Percentiles rank a stretch among this genome's conserved stretches.
These are phyloP conservation scores for Cydia pomonella DNA, from an alignment of 1,140 invertebrate genomes.

Conservation along the genomic window DNA sequence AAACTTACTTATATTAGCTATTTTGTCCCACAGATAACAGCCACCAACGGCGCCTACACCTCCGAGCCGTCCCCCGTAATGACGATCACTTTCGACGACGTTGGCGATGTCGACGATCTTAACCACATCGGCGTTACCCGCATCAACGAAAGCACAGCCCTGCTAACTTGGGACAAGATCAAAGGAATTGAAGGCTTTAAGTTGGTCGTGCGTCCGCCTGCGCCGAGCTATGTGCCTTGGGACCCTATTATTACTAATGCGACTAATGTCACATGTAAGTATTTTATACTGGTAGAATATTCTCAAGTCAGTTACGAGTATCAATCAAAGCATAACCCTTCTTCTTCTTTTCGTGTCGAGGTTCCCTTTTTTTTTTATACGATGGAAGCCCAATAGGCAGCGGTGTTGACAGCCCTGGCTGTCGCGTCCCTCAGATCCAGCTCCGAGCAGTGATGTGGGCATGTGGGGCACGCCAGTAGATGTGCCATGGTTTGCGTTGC, in stretches of 20 bases:
- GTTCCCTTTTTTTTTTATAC: no score
- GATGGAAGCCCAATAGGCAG: no score
- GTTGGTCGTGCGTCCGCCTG: conserved; percentile 76
- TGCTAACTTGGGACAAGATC: conserved; percentile 83
- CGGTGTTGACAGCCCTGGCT: no score
- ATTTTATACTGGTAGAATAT: conserved; percentile 42
- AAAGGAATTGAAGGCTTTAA: conserved; percentile 84
- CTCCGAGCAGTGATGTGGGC: no score
- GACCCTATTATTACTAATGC: conserved; percentile 59
- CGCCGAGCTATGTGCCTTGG: conserved; percentile 77
- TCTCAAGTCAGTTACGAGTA: no score
- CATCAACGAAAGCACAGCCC: conserved; percentile 79
- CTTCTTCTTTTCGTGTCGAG: no score
- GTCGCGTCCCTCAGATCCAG: no score
- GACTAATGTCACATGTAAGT: conserved; percentile 79
- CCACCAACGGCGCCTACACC: conserved; percentile 82
- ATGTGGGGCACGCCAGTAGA: no score
- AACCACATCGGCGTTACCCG: conserved; percentile 79
- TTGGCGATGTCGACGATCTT: conserved; percentile 83
- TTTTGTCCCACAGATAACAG: conserved; percentile 81
- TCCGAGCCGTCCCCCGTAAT: conserved; percentile 82
- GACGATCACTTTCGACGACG: conserved; percentile 82
- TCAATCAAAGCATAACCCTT: no score
- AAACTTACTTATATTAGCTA: neutral
- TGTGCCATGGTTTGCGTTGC: no score